Base-by-base conservation (phyloP, 2,888 invertebrate species). In the Lissocephala sabroskyi region DNA sequence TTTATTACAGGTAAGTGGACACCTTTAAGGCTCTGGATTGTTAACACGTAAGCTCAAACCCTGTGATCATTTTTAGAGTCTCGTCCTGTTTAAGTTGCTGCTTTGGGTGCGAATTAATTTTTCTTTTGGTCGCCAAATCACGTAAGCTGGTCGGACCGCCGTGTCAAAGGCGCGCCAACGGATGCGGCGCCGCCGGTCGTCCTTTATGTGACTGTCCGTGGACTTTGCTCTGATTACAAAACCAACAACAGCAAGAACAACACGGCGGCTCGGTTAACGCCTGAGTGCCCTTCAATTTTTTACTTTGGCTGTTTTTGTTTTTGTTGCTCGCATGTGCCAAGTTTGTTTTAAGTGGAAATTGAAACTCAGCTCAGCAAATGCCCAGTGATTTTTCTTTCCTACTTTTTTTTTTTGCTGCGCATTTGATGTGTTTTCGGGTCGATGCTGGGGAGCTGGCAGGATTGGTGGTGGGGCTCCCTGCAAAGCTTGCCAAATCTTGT, bases 281-380 rank as follows among this genome's bases (percentile, higher is more conserved):
- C 68, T 55, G 32, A 62, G 39, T 52, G 39, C 26, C 52, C 40
- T 45, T 26, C 17, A 49, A 45, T 30, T 42, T 47, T n/a, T n/a
- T n/a, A n/a, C n/a, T n/a, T n/a, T 37, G 14, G n/a, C 4, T 16
- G 14, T 17, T 19, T 37, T 18, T 19, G 13, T 36, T 5, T 14
- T 14, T 36, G n/a, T 32, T 32, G 1, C 45, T 37, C 59, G 13
- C 59, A 54, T 61, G 51, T 75, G 59, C 73, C 76, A 67, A 76
- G 54, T 64, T 73, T 76, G 67, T 68, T 76, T 73, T 73, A 67
- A 67, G 67, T 67, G 67, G 76, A 67, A 76, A 67, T 67, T 67
- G 67, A 76, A 67, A 73, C 67, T 60, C 61, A 67, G 61, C 76
- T 73, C 76, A 76, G 67, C 68, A 60, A 76, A 57, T 76, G 68